A percentile compares a stretch with the other conserved stretches of the same genome.
These are phyloP conservation scores for Adelphocoris suturalis DNA, from an alignment of 2,888 invertebrate species.

Conservation along the genomic window DNA sequence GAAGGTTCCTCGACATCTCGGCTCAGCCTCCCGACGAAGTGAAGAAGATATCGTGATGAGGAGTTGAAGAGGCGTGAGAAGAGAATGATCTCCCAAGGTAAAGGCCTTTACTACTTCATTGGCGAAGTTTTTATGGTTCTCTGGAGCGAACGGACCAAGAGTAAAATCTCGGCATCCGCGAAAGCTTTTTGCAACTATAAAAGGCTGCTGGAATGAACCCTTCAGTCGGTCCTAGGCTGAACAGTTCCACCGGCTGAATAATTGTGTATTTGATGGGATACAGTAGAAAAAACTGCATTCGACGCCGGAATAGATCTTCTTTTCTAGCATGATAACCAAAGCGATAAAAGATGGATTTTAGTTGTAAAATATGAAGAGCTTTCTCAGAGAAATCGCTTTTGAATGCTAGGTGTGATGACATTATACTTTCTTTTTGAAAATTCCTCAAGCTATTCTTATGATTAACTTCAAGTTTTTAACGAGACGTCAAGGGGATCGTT, in stretches of 20 bases:
- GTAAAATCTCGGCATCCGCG: neutral
- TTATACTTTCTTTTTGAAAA: no score
- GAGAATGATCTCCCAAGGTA: conserved; percentile 11
- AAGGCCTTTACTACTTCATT: conserved; percentile 47
- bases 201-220: neutral
- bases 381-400: neutral
- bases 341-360: neutral
- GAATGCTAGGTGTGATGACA: no score
- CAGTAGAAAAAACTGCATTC: neutral
- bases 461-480: no score
- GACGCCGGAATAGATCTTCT: neutral
- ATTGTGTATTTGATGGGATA: neutral
- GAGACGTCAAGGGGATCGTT: no score
- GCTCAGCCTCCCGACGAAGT: neutral
- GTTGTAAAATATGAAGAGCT: neutral
- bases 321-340: neutral
- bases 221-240: neutral
- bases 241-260: neutral
- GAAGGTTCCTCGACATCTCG: conserved; percentile 10
- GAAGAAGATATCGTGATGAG: conserved; percentile 28
- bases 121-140: conserved; percentile 10
- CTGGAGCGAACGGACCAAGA: neutral
- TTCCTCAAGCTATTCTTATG: no score
- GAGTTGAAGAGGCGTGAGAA: conserved; percentile 49
- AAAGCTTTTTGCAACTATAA: conserved; percentile 34